Conservation (phyloP, 2,888 invertebrate genomes). For the Siphonodentalium dalli region DNA sequence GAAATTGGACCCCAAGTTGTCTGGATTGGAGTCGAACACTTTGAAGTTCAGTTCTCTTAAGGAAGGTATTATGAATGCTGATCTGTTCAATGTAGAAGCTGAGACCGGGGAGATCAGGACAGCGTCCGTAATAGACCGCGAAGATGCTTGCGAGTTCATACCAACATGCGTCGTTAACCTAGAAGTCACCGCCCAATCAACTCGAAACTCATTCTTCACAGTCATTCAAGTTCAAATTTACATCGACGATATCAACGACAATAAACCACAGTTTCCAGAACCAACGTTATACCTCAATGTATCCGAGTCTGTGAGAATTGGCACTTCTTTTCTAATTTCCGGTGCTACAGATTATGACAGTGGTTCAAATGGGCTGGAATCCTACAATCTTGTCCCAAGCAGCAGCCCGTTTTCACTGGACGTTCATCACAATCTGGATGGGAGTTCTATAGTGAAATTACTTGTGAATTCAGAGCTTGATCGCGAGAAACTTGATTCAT, state of each 20-base stretch:
- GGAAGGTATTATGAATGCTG: slow-evolving; percentile 32
- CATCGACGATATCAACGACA: slow-evolving; percentile 58
- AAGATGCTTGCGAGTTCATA: slow-evolving; percentile 40
- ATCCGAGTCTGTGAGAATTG: slow-evolving; percentile 41
- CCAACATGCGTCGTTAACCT: slow-evolving; percentile 37
- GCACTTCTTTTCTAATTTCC: slow-evolving; percentile 35
- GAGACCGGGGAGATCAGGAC: slow-evolving; percentile 38
- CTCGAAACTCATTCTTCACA: slow-evolving; percentile 43
- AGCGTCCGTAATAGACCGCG: slow-evolving; percentile 40
- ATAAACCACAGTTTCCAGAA: slow-evolving; percentile 47
- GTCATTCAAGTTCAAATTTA: slow-evolving; percentile 48
- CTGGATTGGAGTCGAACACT: slow-evolving; percentile 30
- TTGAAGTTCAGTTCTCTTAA: slow-evolving; percentile 44
- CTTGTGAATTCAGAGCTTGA: slow-evolving; percentile 41
- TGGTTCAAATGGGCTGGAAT: slow-evolving; percentile 39
- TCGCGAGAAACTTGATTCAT: slow-evolving; percentile 39
- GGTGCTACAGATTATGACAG: slow-evolving; percentile 50
- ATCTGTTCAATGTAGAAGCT: slow-evolving; percentile 41
- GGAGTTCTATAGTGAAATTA: slow-evolving; percentile 44
- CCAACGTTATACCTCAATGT: slow-evolving; percentile 35
- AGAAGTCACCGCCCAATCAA: slow-evolving; percentile 44
- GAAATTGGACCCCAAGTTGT: slow-evolving; percentile 32
- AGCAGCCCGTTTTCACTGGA: slow-evolving; percentile 41
- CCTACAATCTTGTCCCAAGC: slow-evolving; percentile 40
- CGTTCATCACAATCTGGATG: slow-evolving; percentile 38